Conservation (phyloP, 2,113 vertebrate genomes). For the Neolamprologus cancellatus region DNA sequence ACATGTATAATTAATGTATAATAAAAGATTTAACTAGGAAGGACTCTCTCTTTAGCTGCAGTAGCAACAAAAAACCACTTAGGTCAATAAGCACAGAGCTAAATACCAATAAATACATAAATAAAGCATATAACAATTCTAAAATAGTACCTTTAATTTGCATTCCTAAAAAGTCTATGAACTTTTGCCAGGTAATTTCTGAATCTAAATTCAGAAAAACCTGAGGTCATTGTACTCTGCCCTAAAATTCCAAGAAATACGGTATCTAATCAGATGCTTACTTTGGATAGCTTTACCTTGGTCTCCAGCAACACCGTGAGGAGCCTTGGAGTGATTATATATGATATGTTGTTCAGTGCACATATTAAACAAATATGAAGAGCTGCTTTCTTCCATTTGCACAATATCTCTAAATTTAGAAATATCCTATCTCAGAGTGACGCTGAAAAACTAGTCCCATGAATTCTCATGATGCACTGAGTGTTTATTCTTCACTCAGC, state of each 20-base stretch:
- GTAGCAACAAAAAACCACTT: neutral
- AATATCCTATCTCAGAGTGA: neutral
- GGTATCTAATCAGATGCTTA: neutral
- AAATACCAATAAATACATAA: too few species aligned
- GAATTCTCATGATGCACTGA: neutral
- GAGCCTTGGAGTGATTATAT: neutral
- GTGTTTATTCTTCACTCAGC: neutral
- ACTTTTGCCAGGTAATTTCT: neutral
- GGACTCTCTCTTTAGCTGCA: neutral
- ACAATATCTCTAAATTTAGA: neutral
- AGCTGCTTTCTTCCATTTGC: neutral
- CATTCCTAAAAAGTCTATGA: neutral
- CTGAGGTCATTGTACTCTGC: neutral
- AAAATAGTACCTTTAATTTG: neutral
- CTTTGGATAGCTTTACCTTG: neutral
- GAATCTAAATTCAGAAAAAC: neutral
- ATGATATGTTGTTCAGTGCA: neutral
- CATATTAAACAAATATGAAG: neutral
- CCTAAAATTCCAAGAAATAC: neutral
- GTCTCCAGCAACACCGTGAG: neutral
- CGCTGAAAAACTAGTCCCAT: neutral
- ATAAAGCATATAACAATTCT: neutral
- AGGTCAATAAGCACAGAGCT: too few species aligned
- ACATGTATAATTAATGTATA: neutral
- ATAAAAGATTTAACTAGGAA: neutral